phyloP scores from a whole-genome alignment of 1,140 invertebrate genomes.

The Babylonia areolata region DNA sequence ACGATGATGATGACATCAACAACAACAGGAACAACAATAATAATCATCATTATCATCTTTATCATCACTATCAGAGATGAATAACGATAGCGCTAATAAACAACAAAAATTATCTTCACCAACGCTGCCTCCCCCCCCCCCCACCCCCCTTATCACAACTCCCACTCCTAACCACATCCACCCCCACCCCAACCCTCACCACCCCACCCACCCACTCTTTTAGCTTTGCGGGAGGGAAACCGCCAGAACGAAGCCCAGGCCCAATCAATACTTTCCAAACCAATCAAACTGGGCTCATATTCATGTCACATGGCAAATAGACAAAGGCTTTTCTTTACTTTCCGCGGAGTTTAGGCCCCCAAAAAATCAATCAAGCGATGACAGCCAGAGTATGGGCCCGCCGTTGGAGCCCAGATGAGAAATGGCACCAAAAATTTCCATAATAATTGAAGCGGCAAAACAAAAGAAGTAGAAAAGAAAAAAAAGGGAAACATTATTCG shows the following conservation, averaged over 20 bases:
- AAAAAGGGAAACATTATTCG: neutral
- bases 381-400: neutral
- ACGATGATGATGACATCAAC: too few relatives aligned
- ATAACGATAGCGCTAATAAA: too few relatives aligned
- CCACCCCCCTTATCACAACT: too few relatives aligned
- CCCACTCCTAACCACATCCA: too few relatives aligned
- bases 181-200: too few relatives aligned
- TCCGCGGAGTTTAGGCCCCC: neutral
- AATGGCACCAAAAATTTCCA: conserved; percentile 12
- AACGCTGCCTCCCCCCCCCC: too few relatives aligned
- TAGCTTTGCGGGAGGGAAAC: too few relatives aligned
- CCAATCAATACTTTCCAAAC: neutral
- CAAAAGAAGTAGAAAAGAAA: neutral
- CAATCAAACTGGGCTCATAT: conserved; percentile 6
- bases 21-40: too few relatives aligned
- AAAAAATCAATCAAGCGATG: conserved; percentile 3
- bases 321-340: neutral
- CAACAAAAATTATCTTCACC: too few relatives aligned
- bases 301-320: conserved; percentile 6
- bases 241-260: neutral
- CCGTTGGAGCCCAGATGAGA: neutral
- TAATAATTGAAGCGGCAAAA: conserved; percentile 12
- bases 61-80: too few relatives aligned
- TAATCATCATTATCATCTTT: too few relatives aligned
- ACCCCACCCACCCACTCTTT: too few relatives aligned